A percentile compares a stretch with the other conserved stretches of the same genome.
These are phyloP conservation scores for Lateolabrax maculatus DNA, from an alignment of 2,797 vertebrate species.

Conservation along the genomic window DNA sequence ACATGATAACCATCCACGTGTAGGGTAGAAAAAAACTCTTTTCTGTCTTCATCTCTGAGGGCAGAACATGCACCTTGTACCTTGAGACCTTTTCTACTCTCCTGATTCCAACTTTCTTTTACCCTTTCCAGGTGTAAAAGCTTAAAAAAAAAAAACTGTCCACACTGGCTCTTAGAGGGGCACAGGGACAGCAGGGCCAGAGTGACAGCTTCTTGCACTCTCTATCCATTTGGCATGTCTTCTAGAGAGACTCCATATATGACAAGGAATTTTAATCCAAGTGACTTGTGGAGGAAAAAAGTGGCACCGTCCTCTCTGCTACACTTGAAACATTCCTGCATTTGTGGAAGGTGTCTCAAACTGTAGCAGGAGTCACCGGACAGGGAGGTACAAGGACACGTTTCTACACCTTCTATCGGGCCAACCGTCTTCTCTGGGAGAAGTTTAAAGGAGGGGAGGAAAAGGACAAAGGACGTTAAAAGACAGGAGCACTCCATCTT, in stretches of 20 bases:
- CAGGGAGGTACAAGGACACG: conserved; percentile 14
- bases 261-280: conserved; percentile 37
- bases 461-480: conserved; percentile 17
- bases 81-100: conserved; percentile 7
- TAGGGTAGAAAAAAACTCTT: conserved; percentile 5
- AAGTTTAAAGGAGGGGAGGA: conserved; percentile 30
- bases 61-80: conserved; percentile 53
- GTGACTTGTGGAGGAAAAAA: neutral
- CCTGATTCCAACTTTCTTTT: conserved; percentile 2
- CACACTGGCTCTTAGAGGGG: conserved; percentile 16
- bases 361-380: conserved; percentile 25
- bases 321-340: conserved; percentile 14
- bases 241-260: conserved; percentile 11
- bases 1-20: conserved; percentile 30
- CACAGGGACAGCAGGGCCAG: neutral
- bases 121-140: conserved; percentile 27
- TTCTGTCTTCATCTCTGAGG: conserved; percentile 19
- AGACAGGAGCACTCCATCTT: conserved; percentile 26
- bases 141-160: conserved; percentile 1
- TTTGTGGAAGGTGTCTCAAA: conserved; percentile 10
- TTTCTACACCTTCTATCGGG: conserved; percentile 17
- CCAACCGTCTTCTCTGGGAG: conserved; percentile 8
- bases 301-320: conserved; percentile 10
- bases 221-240: conserved; percentile 20
- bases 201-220: neutral